These are phyloP conservation scores for Drosophila malerkotliana DNA, from an alignment of 1,140 invertebrate species.

Conservation along the genomic window DNA sequence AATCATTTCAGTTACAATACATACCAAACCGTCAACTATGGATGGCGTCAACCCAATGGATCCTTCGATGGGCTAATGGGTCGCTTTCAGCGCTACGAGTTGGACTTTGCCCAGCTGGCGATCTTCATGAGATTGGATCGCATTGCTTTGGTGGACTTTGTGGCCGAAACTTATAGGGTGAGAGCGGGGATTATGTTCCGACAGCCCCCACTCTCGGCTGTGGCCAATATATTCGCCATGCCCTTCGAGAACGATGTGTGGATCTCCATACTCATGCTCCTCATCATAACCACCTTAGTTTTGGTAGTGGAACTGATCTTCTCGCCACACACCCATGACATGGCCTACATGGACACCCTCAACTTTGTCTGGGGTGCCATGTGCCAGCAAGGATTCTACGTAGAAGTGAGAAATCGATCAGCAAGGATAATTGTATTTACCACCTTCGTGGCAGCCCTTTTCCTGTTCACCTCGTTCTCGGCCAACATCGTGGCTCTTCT, in stretches of 20 bases:
- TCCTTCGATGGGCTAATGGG: conserved; percentile 86
- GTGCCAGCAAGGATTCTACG: conserved; percentile 87
- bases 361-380: conserved; percentile 85
- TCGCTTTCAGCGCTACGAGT: conserved; percentile 84
- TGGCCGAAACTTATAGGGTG: conserved; percentile 85
- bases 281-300: conserved; percentile 74
- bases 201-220: conserved; percentile 87
- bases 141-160: conserved; percentile 84
- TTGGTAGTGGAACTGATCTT: conserved; percentile 59
- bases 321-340: conserved; percentile 61
- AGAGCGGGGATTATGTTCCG: conserved; percentile 86
- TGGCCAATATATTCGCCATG: conserved; percentile 87
- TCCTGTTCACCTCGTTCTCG: conserved; percentile 86
- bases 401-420: conserved; percentile 84
- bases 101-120: conserved; percentile 85
- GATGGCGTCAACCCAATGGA: conserved; percentile 85
- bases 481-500: conserved; percentile 87
- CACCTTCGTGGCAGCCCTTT: conserved; percentile 85
- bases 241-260: conserved; percentile 88
- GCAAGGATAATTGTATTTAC: conserved; percentile 85
- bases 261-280: conserved; percentile 84
- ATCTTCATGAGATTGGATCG: conserved; percentile 86
- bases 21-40: conserved; percentile 85
- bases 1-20: conserved; percentile 83
- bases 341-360: conserved; percentile 83